Evolutionary conservation across 2,113 vertebrate species (phyloP).

Genomic region (Sterna hirundo): DNA sequence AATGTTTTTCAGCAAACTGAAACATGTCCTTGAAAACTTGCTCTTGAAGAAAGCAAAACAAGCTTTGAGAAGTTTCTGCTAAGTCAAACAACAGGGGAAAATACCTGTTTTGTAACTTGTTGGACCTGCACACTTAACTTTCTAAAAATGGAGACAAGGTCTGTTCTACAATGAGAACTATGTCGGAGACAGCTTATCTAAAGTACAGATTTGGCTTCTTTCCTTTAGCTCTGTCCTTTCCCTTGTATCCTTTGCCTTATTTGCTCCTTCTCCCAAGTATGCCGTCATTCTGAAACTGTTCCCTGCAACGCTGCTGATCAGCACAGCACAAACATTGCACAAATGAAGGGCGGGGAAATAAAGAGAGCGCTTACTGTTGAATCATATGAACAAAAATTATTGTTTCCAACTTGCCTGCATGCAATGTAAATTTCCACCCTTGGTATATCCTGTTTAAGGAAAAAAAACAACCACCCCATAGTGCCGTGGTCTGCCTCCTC

Average conservation of each 20-base stretch:
- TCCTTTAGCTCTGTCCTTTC: neutral
- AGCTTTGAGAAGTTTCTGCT: neutral
- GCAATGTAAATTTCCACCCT: neutral
- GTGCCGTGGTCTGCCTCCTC: neutral
- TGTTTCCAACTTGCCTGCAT: neutral
- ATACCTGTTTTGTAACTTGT: neutral
- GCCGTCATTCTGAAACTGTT: neutral
- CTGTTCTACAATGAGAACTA: neutral
- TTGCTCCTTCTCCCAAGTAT: neutral
- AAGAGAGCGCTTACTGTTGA: neutral
- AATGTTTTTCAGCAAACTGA: neutral
- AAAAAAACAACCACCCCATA: too few relatives aligned
- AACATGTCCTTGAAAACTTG: neutral
- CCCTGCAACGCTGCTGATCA: neutral
- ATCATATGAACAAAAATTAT: neutral
- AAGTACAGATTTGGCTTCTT: neutral
- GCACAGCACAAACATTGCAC: neutral
- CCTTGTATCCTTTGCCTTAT: neutral
- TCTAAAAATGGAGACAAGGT: neutral
- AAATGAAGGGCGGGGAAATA: neutral
- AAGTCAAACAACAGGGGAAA: neutral
- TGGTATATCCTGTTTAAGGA: neutral
- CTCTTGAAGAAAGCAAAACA: neutral
- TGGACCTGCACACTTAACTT: neutral
- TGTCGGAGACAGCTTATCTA: neutral